These are phyloP conservation scores for Linnaemya vulpina DNA, from an alignment of 2,888 invertebrate genomes.

Conservation along the genomic window DNA sequence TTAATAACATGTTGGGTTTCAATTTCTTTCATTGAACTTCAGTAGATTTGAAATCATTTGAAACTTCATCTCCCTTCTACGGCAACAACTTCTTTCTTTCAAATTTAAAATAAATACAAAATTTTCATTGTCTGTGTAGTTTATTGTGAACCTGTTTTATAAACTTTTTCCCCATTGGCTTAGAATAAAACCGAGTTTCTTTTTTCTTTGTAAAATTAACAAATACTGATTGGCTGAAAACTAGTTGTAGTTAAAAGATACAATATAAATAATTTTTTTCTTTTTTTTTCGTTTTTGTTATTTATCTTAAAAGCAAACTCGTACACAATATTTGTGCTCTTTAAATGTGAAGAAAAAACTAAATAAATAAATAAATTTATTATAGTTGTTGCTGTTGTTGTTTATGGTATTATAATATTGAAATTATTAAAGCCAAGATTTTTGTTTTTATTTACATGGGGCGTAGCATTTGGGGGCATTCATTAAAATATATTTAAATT, in stretches of 20 bases:
- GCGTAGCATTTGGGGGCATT: conserved; percentile 31
- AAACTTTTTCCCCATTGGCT: conserved; percentile 71
- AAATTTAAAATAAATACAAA: conserved; percentile 8
- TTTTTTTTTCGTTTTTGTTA: too few relatives aligned
- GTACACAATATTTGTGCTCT: conserved; percentile 16
- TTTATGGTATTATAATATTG: too few relatives aligned
- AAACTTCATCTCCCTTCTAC: not conserved
- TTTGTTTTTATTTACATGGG: conserved; percentile 13
- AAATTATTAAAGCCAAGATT: conserved; percentile 4
- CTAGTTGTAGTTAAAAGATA: conserved; percentile 68
- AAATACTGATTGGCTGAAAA: conserved; percentile 71
- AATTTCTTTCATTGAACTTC: too few relatives aligned
- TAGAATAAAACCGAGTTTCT: conserved; percentile 69
- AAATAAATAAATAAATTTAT: conserved; percentile 40
- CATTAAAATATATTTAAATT: not conserved
- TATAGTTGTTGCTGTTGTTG: conserved; percentile 6
- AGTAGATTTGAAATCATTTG: not conserved
- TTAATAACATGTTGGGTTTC: too few relatives aligned
- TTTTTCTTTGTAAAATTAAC: conserved; percentile 61
- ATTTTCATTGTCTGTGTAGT: conserved; percentile 19
- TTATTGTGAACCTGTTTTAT: conserved; percentile 68
- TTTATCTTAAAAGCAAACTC: conserved; percentile 46
- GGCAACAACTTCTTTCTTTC: not conserved
- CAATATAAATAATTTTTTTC: conserved; percentile 24
- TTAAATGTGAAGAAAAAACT: not conserved